Conservation (phyloP, 2,113 vertebrate species). For the Ageneiosus marmoratus region DNA sequence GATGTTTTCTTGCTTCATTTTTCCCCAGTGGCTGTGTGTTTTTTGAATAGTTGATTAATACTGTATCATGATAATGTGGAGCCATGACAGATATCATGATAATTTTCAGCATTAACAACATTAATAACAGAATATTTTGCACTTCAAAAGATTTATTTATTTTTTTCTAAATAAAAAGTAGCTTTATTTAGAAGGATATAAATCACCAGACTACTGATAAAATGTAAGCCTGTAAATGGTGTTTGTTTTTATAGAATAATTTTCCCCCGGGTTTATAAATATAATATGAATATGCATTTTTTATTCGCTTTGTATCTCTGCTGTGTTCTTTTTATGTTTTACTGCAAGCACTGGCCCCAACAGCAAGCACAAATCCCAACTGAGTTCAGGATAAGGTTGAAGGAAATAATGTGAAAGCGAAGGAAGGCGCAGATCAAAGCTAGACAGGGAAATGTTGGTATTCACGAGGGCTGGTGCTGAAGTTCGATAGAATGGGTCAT, state of each 20-base stretch:
- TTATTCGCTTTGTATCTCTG: background rate
- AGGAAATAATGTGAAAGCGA: constrained; percentile 19
- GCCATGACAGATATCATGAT: too few species aligned
- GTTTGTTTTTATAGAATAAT: background rate
- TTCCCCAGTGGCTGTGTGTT: too few species aligned
- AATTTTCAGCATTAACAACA: too few species aligned
- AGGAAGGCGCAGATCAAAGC: constrained; percentile 32
- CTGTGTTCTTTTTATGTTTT: background rate
- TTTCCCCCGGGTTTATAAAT: background rate
- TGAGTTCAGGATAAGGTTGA: constrained; percentile 15
- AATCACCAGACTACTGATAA: background rate
- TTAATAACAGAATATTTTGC: too few species aligned
- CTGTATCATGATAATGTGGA: too few species aligned
- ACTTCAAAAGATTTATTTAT: too few species aligned
- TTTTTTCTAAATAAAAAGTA: too few species aligned
- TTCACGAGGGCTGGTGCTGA: constrained; percentile 25
- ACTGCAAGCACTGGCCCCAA: background rate
- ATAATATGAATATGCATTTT: background rate
- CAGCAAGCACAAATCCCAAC: constrained; percentile 8
- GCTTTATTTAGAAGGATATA: background rate
- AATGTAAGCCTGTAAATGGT: background rate
- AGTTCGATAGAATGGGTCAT: constrained; percentile 34
- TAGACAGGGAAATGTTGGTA: constrained; percentile 24
- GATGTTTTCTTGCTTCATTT: too few species aligned
- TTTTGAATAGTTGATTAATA: too few species aligned